phyloP scores from a whole-genome alignment of 2,113 vertebrate species.

The Cephalophus harveyi region DNA sequence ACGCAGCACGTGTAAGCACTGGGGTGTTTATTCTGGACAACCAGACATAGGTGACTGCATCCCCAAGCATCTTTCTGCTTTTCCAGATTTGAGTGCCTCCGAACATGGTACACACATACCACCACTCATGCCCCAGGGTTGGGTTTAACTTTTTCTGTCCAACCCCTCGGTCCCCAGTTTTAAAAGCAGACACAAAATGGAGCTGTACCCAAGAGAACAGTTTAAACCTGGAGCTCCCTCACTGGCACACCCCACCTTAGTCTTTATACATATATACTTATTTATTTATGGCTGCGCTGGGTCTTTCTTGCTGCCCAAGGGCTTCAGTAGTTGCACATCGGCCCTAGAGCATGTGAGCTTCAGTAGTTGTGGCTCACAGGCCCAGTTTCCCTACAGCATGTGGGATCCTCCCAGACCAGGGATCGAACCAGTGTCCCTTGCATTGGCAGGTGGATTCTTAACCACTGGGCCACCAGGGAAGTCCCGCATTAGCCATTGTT shows the following conservation, averaged over 20 bases:
- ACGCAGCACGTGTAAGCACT: neutral
- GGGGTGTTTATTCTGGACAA: neutral
- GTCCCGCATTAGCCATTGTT: neutral
- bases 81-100: neutral
- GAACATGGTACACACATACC: too few species aligned
- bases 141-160: neutral
- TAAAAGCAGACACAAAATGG: neutral
- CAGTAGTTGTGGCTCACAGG: neutral
- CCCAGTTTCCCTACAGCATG: neutral
- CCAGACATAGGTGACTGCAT: neutral
- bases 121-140: fast-evolving
- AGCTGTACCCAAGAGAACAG: neutral
- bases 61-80: neutral
- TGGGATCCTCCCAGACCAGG: neutral
- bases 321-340: neutral
- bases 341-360: neutral
- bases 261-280: neutral
- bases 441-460: neutral
- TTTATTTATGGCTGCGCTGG: neutral
- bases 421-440: neutral
- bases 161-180: neutral
- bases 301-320: neutral
- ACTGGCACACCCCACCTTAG: neutral
- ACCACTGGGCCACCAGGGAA: neutral
- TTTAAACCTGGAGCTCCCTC: neutral